Evolutionary conservation across 2,888 invertebrate genomes (phyloP).

Genomic region (Limnephilus rhombicus): DNA sequence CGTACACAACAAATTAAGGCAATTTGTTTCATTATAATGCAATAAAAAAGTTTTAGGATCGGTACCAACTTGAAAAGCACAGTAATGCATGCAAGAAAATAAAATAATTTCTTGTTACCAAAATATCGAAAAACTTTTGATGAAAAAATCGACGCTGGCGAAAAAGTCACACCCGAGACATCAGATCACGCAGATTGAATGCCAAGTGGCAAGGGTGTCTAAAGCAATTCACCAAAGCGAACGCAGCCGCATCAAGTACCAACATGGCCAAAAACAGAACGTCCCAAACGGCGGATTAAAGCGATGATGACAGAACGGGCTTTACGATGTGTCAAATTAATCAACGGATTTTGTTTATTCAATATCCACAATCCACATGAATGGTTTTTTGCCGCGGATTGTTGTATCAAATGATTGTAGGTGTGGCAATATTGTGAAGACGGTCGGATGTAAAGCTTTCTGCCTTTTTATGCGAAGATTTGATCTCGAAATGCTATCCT

Average conservation of each 20-base stretch:
- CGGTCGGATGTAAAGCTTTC: background rate
- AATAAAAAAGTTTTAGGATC: background rate
- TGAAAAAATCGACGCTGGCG: background rate
- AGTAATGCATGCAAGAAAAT: background rate
- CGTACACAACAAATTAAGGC: background rate
- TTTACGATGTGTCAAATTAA: slow-evolving; percentile 17
- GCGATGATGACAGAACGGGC: background rate
- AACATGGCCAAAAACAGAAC: background rate
- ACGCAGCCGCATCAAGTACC: background rate
- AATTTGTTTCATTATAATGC: no score
- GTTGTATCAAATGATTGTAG: background rate
- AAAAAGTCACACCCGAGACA: background rate
- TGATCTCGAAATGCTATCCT: background rate
- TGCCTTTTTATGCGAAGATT: background rate
- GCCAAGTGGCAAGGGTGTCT: slow-evolving; percentile 10
- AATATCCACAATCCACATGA: background rate
- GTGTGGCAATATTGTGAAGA: background rate
- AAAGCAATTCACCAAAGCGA: background rate
- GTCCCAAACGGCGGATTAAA: background rate
- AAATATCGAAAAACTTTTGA: background rate
- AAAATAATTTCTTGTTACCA: background rate
- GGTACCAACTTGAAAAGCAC: background rate
- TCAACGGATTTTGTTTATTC: background rate
- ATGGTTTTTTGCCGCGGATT: background rate
- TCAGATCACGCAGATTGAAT: slow-evolving; percentile 15